Percentiles rank a stretch among this genome's conserved stretches.
Evolutionary conservation across 2,888 invertebrate genomes (phyloP).

Genomic region (Aleiodes leptofemur): DNA sequence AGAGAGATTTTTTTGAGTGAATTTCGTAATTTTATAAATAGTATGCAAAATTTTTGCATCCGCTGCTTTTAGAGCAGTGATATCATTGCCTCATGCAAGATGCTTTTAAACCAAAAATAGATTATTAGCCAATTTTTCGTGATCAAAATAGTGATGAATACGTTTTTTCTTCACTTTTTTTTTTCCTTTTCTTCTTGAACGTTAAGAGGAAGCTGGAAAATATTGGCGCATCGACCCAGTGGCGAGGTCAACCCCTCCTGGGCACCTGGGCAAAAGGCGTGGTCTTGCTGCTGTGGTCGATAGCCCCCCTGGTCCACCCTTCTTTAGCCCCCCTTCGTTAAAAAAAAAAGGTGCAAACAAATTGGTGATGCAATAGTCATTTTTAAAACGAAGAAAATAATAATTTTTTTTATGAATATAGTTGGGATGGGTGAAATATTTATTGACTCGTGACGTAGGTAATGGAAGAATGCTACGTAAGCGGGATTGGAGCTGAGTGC

Average conservation of each 20-base stretch:
- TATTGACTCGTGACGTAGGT: slow-evolving; percentile 39
- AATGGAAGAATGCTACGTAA: slow-evolving; percentile 51
- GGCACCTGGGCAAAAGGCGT: slow-evolving; percentile 74
- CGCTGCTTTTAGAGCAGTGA: background rate
- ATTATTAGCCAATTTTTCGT: slow-evolving; percentile 2
- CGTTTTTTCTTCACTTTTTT: background rate
- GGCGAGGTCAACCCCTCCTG: slow-evolving; percentile 48
- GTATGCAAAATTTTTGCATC: background rate
- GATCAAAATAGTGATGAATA: slow-evolving; percentile 2
- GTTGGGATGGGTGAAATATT: background rate
- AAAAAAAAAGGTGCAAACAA: background rate
- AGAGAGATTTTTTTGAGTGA: background rate
- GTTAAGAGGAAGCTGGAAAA: slow-evolving; percentile 15
- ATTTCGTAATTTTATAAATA: slow-evolving; percentile 1
- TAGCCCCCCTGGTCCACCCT: slow-evolving; percentile 45
- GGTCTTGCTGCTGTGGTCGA: slow-evolving; percentile 61
- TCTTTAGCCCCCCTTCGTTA: background rate
- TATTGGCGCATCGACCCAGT: slow-evolving; percentile 38
- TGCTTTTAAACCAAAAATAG: slow-evolving; percentile 22
- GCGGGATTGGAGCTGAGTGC: slow-evolving; percentile 65
- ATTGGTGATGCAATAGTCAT: background rate
- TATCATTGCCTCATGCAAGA: slow-evolving; percentile 8
- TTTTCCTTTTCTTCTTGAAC: background rate
- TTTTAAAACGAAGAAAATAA: slow-evolving; percentile 7
- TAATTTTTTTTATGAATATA: background rate